Evolutionary conservation across 2,113 vertebrate species (phyloP).

Genomic region (Corydoras sp.): DNA sequence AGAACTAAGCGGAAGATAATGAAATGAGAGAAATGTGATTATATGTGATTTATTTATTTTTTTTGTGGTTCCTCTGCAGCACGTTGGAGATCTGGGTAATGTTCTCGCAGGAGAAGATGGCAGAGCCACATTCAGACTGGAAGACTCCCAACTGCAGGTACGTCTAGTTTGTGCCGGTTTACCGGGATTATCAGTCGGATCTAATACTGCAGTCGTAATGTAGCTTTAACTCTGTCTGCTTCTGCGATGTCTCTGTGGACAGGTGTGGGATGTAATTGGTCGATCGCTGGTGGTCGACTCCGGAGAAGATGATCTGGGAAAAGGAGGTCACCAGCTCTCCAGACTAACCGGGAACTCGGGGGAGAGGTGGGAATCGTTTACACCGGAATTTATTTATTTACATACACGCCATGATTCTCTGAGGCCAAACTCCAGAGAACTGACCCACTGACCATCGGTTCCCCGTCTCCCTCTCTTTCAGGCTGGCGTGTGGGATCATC

Average conservation of each 20-base stretch:
- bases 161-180: not conserved
- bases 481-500: conserved; percentile 86
- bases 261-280: conserved; percentile 88
- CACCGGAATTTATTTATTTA: not conserved
- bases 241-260: not conserved
- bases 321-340: conserved; percentile 71
- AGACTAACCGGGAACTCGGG: conserved; percentile 81
- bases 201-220: not conserved
- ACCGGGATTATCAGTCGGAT: not conserved
- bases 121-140: conserved; percentile 73
- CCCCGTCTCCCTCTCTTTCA: conserved; percentile 40
- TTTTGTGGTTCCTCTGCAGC: conserved; percentile 58
- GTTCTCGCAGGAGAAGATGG: conserved; percentile 65
- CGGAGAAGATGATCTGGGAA: conserved; percentile 81
- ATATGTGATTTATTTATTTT: too few relatives aligned
- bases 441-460: too few relatives aligned
- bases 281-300: conserved; percentile 82
- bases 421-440: too few relatives aligned
- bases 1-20: too few relatives aligned
- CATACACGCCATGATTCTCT: too few relatives aligned
- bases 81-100: conserved; percentile 84
- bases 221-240: not conserved
- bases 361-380: conserved; percentile 59
- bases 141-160: conserved; percentile 78
- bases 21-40: not conserved